Conservation (phyloP, 2,888 invertebrate species). For the Pachymerium ferrugineum region DNA sequence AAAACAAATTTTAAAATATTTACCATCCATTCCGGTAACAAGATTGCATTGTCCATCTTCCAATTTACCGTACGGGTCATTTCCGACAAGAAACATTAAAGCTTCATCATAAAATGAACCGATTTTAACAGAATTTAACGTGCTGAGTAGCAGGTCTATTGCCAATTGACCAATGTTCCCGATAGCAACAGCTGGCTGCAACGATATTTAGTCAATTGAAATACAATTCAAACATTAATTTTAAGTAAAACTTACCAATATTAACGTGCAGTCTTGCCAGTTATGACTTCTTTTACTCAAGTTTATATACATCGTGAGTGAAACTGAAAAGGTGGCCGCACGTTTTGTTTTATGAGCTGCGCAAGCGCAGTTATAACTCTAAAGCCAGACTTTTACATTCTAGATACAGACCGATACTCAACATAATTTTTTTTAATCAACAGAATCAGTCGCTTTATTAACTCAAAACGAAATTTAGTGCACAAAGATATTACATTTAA, state of each 20-base stretch:
- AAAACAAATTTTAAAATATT: not conserved
- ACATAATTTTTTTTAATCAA: no score
- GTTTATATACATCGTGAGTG: not conserved
- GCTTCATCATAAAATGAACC: constrained; percentile 68
- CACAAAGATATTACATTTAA: no score
- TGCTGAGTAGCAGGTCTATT: constrained; percentile 73
- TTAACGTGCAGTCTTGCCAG: not conserved
- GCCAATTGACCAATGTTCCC: constrained; percentile 87
- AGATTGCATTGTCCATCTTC: constrained; percentile 27
- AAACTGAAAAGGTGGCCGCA: no score
- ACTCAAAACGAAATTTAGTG: no score
- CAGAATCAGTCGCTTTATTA: no score
- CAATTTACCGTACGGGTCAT: constrained; percentile 62
- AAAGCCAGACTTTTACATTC: no score
- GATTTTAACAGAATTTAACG: constrained; percentile 58
- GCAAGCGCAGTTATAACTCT: no score
- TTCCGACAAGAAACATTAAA: constrained; percentile 71
- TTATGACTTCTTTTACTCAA: not conserved
- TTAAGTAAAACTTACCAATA: no score
- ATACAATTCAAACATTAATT: no score
- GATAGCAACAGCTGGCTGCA: constrained; percentile 72
- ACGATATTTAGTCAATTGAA: not conserved
- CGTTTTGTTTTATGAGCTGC: no score
- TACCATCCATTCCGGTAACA: constrained; percentile 52
- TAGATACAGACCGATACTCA: no score